Evolutionary conservation across 2,888 invertebrate genomes (phyloP).

Genomic region (Mimas tiliae): DNA sequence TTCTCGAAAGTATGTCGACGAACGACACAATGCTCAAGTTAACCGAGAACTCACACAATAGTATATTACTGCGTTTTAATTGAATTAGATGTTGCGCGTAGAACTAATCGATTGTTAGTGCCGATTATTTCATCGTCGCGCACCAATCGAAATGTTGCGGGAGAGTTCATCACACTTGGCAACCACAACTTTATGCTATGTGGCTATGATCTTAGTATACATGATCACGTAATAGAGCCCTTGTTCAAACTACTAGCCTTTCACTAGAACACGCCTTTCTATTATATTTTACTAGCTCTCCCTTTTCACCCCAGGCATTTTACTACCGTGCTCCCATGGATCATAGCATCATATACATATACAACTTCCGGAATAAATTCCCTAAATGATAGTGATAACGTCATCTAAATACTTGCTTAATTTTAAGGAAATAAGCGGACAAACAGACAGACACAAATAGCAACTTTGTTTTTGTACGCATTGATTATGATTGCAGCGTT

Average conservation of each 20-base stretch:
- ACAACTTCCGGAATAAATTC: no score
- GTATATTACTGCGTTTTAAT: slow-evolving; percentile 57
- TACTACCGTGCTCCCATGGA: no score
- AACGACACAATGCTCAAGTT: slow-evolving; percentile 39
- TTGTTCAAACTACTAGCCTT: slow-evolving; percentile 9
- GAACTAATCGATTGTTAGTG: slow-evolving; percentile 67
- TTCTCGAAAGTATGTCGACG: slow-evolving; percentile 38
- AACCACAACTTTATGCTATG: slow-evolving; percentile 15
- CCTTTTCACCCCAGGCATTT: no score
- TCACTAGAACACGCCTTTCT: slow-evolving; percentile 13
- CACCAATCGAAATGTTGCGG: slow-evolving; percentile 44
- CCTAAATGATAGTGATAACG: no score
- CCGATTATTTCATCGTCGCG: slow-evolving; percentile 46
- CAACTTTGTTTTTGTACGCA: no score
- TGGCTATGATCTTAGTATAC: slow-evolving; percentile 1
- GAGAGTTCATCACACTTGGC: slow-evolving; percentile 49
- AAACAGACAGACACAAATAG: no score
- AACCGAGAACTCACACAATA: slow-evolving; percentile 60
- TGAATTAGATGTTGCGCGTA: slow-evolving; percentile 69
- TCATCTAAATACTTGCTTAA: no score
- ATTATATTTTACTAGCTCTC: no score
- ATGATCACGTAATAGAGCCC: slow-evolving; percentile 14
- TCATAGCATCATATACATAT: no score
- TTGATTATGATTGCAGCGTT: neutral
- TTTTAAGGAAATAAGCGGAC: no score